A percentile compares a stretch with the other conserved stretches of the same genome.
These are phyloP conservation scores for Eubasilissa splendida DNA, from an alignment of 2,888 invertebrate genomes.

Conservation along the genomic window DNA sequence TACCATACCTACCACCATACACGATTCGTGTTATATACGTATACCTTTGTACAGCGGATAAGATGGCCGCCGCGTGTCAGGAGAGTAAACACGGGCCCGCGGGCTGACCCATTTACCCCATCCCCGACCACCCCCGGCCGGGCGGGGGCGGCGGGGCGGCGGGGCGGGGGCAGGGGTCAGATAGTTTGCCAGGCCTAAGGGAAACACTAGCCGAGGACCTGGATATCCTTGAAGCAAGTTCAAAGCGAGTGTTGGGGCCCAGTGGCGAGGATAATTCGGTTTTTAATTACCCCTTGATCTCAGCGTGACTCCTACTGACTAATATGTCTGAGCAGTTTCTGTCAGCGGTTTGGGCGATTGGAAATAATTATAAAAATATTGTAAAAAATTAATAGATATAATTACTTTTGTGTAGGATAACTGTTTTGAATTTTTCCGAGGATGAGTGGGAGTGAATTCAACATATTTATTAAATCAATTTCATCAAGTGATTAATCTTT, in stretches of 20 bases:
- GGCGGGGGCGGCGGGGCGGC: background rate
- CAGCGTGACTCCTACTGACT: too few relatives aligned
- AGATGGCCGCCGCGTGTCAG: slow-evolving; percentile 29
- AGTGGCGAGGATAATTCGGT: slow-evolving; percentile 6
- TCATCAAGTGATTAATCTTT: too few relatives aligned
- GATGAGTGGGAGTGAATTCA: too few relatives aligned
- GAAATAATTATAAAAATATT: too few relatives aligned
- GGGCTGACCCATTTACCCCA: slow-evolving; percentile 20
- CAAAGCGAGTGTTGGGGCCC: background rate
- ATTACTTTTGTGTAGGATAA: too few relatives aligned
- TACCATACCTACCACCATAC: background rate
- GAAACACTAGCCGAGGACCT: slow-evolving; percentile 17
- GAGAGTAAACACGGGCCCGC: slow-evolving; percentile 31
- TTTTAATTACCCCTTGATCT: slow-evolving; percentile 1
- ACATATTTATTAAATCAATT: too few relatives aligned
- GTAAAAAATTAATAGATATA: too few relatives aligned
- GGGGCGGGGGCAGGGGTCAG: background rate
- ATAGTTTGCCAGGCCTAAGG: slow-evolving; percentile 19
- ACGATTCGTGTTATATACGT: slow-evolving; percentile 2
- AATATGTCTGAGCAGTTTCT: too few relatives aligned
- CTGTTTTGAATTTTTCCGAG: too few relatives aligned
- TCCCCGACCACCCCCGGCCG: background rate
- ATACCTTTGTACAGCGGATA: slow-evolving; percentile 29
- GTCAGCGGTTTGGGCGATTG: too few relatives aligned
- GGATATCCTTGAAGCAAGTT: slow-evolving; percentile 16